Conservation (phyloP, 1,140 invertebrate genomes). For the Theocolax elegans region DNA sequence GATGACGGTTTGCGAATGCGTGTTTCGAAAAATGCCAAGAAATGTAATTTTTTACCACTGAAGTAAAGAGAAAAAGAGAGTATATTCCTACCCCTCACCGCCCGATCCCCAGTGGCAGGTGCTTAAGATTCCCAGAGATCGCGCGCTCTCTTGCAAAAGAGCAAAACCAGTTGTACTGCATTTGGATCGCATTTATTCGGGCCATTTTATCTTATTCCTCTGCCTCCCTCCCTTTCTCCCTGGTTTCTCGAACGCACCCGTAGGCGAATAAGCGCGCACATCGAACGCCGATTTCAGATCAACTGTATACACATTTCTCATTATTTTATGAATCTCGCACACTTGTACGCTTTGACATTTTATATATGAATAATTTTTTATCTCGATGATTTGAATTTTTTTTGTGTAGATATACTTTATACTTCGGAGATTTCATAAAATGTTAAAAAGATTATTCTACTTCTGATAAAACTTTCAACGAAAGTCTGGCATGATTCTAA, state of each 20-base stretch:
- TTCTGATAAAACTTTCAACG: no score
- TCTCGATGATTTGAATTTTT: no score
- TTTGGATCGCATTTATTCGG: constrained; percentile 50
- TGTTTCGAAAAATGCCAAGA: no score
- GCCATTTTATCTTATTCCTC: constrained; percentile 33
- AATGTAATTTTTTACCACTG: no score
- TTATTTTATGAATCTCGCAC: constrained; percentile 8
- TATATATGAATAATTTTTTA: no score
- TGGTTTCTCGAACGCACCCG: background rate
- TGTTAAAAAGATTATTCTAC: no score
- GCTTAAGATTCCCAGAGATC: constrained; percentile 51
- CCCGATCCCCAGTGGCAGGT: constrained; percentile 50
- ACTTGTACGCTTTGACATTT: no score
- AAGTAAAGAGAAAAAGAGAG: background rate
- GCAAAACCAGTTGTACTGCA: constrained; percentile 56
- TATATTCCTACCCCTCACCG: no score
- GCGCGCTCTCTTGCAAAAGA: background rate
- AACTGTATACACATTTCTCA: constrained; percentile 10
- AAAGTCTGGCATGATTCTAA: no score
- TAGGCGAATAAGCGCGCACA: constrained; percentile 25
- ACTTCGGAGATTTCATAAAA: no score
- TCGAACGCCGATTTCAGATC: constrained; percentile 37
- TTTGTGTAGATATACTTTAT: no score
- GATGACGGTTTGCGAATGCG: no score
- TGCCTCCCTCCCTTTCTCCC: constrained; percentile 5